Percentiles rank a stretch among this genome's conserved stretches.
These are phyloP conservation scores for Ranitomeya variabilis DNA, from an alignment of 2,113 vertebrate genomes.

Conservation along the genomic window DNA sequence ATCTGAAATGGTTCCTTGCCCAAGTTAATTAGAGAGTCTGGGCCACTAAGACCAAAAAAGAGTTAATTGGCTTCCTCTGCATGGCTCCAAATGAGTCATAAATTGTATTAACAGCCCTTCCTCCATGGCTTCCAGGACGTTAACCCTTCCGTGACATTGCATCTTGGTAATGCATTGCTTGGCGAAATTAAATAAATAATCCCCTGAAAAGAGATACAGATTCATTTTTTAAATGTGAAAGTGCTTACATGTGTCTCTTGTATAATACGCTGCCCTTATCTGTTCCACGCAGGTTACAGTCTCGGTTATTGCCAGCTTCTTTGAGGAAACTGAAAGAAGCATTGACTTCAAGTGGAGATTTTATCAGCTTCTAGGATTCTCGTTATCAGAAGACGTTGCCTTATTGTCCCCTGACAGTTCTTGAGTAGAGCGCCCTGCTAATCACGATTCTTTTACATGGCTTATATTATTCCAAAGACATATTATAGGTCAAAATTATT, in stretches of 20 bases:
- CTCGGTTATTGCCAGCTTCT: conserved; percentile 28
- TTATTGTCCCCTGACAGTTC: conserved; percentile 37
- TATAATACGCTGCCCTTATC: conserved; percentile 28
- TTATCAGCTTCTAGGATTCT: conserved; percentile 29
- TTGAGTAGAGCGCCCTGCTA: conserved; percentile 1
- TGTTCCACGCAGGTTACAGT: conserved; percentile 23
- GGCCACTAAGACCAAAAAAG: conserved; percentile 29
- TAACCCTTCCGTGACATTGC: conserved; percentile 14
- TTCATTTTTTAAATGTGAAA: conserved; percentile 20
- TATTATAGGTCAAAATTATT: background rate
- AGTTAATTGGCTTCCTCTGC: conserved; percentile 3
- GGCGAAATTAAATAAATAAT: conserved; percentile 18
- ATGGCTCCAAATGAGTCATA: background rate
- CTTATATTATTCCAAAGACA: conserved; percentile 7
- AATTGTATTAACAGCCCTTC: conserved; percentile 11
- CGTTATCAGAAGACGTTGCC: conserved; percentile 13
- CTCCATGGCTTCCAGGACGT: background rate
- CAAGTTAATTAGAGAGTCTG: conserved; percentile 3
- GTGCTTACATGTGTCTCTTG: conserved; percentile 26
- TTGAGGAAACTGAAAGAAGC: conserved; percentile 13
- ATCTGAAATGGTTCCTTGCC: conserved; percentile 8
- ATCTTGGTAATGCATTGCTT: background rate
- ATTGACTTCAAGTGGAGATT: conserved; percentile 10
- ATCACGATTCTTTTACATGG: conserved; percentile 6
- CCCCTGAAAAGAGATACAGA: background rate